Evolutionary conservation across 92 coral and sea anemone genomes (phyloP).

Genomic region (Scolanthus callimorphus): DNA sequence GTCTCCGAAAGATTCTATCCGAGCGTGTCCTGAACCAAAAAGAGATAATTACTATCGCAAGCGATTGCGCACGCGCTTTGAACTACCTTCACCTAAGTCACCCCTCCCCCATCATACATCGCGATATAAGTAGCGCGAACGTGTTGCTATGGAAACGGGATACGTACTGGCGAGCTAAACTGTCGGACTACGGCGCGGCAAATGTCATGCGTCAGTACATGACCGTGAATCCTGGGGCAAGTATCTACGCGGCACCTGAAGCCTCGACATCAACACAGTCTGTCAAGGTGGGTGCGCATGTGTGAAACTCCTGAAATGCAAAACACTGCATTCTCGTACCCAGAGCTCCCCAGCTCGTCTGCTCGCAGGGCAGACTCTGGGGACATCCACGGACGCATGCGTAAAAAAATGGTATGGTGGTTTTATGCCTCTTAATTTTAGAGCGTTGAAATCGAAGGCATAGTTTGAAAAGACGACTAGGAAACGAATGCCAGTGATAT

Average conservation of each 20-base stretch:
- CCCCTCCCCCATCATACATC: slow-evolving; percentile 93
- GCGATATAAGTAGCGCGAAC: slow-evolving; percentile 94
- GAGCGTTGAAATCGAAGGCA: too few species aligned
- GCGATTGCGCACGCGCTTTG: slow-evolving; percentile 76
- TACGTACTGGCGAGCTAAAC: slow-evolving; percentile 81
- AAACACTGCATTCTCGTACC: too few species aligned
- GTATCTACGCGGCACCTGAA: slow-evolving; percentile 97
- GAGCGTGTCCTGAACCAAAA: slow-evolving; percentile 87
- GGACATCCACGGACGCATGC: too few species aligned
- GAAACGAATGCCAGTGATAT: too few species aligned
- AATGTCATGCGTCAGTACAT: slow-evolving; percentile 95
- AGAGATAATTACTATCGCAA: slow-evolving; percentile 67
- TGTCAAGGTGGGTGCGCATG: slow-evolving; percentile 58
- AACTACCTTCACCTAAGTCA: slow-evolving; percentile 89
- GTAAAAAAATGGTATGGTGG: too few species aligned
- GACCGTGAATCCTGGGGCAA: slow-evolving; percentile 93
- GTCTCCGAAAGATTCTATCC: slow-evolving; percentile 62
- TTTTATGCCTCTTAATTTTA: too few species aligned
- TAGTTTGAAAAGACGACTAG: too few species aligned
- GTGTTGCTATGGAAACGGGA: slow-evolving; percentile 95
- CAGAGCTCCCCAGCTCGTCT: too few species aligned
- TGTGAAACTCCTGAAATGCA: too few species aligned
- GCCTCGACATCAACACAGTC: slow-evolving; percentile 85
- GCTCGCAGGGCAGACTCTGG: too few species aligned
- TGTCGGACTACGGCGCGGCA: slow-evolving; percentile 97